Base-by-base conservation (phyloP, 2,797 vertebrate species). In the Lacerta agilis region DNA sequence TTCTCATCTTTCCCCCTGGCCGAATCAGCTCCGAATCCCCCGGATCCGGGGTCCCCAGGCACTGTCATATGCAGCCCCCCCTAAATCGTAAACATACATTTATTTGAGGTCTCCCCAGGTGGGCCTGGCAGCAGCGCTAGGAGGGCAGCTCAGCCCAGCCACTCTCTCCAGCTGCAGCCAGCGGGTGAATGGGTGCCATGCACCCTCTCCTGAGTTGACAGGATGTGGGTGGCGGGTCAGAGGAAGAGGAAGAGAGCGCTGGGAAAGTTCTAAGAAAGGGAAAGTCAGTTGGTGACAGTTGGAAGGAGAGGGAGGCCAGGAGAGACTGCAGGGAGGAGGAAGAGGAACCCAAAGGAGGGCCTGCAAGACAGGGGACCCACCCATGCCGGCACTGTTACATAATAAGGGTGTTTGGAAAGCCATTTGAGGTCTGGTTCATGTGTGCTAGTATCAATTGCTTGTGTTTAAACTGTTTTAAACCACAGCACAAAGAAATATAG, bases 261-360 rank as follows among this genome's bases (percentile, higher is more conserved):
- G 33, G 9, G 66, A 45, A 29, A 45, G 23, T 36, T 4, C 66
- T 11, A 43, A 45, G 72, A 8, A 82, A 29, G 58, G 71, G 27
- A 72, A 61, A 15, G 86, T 82, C 86, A 8, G 79, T 87, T 82
- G 80, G 58, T 77, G 86, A 3, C 86, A 64, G 86, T 87, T 82
- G 79, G 86, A 87, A n/a, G 58, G 13, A 17, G 11, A 66, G 41
- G 36, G 33, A 38, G 7, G 25, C 0, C 10, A 13, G 25, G 25
- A 55, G 49, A 55, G 49, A 4, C 5, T 7, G 20, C 1, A 23
- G 29, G 61, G 33, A 33, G 33, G 38, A 5, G 55, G 18, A 33
- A 58, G 45, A 36, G 20, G 25, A 13, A 64, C 61, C 61, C 61
- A 23, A 64, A 61, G 20, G 61, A 6, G 17, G 20, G 17, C 61